phyloP scores from a whole-genome alignment of 2,797 vertebrate genomes.

The Podargus strigoides region DNA sequence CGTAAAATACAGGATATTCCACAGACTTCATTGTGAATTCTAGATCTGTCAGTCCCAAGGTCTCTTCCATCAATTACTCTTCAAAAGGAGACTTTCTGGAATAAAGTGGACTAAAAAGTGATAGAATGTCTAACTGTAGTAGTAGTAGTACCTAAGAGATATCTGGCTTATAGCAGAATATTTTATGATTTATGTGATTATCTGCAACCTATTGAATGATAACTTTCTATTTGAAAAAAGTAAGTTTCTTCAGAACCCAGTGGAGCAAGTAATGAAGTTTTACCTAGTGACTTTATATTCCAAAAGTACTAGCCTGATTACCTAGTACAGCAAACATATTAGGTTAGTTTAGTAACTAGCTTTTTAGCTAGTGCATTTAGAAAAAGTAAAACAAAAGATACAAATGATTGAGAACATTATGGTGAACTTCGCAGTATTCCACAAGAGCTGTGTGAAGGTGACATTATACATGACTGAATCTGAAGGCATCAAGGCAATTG shows the following conservation, averaged over 20 bases:
- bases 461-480: rapidly evolving
- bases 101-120: neutral
- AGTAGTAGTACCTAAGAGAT: neutral
- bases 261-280: neutral
- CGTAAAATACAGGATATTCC: neutral
- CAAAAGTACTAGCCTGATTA: neutral
- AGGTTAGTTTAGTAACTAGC: neutral
- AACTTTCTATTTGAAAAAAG: neutral
- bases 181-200: neutral
- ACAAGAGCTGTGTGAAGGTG: neutral
- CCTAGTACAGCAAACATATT: neutral
- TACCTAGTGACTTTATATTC: neutral
- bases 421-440: neutral
- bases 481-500: neutral
- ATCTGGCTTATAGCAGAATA: neutral
- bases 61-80: neutral
- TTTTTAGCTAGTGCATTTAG: neutral
- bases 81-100: neutral
- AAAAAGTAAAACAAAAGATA: neutral
- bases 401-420: neutral
- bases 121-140: neutral
- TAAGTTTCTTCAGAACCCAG: neutral
- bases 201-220: neutral
- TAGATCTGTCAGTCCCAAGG: neutral
- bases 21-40: neutral